These are phyloP conservation scores for Monochamus saltuarius DNA, from an alignment of 1,140 invertebrate species.

Conservation along the genomic window DNA sequence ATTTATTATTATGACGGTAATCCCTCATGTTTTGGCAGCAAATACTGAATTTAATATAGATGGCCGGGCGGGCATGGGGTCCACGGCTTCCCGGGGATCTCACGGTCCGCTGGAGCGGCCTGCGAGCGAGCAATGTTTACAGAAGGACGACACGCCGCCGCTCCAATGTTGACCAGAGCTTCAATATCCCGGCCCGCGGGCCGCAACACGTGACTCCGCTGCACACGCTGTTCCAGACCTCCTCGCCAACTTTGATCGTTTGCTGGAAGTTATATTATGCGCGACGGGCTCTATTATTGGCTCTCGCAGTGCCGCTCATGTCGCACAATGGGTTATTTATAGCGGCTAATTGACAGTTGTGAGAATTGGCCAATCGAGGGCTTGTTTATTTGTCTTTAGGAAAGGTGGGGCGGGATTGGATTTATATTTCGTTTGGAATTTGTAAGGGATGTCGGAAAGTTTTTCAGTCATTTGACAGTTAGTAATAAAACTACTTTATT, in stretches of 20 bases:
- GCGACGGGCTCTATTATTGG: constrained; percentile 11
- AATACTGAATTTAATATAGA: constrained; percentile 22
- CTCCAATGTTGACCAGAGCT: constrained; percentile 15
- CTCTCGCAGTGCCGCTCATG: neutral
- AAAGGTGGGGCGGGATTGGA: no score
- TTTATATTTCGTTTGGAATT: no score
- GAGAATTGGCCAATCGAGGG: constrained; percentile 20
- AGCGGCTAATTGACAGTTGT: constrained; percentile 22
- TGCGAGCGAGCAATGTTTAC: no score
- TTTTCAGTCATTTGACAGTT: no score
- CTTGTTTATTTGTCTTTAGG: constrained; percentile 6
- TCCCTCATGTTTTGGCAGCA: constrained; percentile 23
- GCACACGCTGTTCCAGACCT: constrained; percentile 14
- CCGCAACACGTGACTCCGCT: constrained; percentile 16
- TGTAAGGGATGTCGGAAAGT: no score
- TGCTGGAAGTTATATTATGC: constrained; percentile 8
- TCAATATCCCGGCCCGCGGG: constrained; percentile 17
- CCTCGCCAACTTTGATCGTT: constrained; percentile 15
- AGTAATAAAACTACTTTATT: no score
- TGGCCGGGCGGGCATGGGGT: neutral
- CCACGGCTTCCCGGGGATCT: constrained; percentile 6
- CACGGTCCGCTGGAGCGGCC: constrained; percentile 9
- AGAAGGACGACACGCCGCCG: no score
- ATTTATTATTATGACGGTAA: constrained; percentile 23
- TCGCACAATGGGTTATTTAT: constrained; percentile 14